Conservation (phyloP, 1,140 invertebrate genomes). For the Penaeus vannamei region DNA sequence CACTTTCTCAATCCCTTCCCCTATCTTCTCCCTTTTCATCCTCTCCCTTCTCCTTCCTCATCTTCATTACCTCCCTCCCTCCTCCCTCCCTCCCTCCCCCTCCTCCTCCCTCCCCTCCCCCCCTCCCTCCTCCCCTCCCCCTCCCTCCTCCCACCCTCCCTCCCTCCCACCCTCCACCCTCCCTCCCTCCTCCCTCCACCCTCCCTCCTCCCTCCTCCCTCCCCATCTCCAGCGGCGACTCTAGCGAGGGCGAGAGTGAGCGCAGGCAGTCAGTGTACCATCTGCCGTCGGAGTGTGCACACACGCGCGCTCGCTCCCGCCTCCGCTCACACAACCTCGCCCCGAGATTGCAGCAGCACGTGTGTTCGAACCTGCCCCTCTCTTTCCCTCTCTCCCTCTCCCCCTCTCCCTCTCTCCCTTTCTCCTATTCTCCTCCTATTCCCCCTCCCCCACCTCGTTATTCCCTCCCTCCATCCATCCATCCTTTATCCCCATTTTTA, state of each 20-base stretch:
- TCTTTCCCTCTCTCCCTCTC: not conserved
- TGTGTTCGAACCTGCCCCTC: not conserved
- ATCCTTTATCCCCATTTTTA: too few relatives aligned
- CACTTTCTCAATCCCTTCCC: not conserved
- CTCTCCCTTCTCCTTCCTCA: not conserved
- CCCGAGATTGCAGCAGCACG: not conserved
- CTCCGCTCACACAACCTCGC: not conserved
- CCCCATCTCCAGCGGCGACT: not conserved
- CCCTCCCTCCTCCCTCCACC: not conserved
- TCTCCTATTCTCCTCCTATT: conserved; percentile 25
- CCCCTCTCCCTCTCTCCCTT: not conserved
- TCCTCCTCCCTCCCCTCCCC: too few relatives aligned
- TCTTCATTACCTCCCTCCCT: not conserved
- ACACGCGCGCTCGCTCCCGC: not conserved
- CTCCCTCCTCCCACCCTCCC: not conserved
- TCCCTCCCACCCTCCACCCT: not conserved
- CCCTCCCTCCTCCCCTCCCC: not conserved
- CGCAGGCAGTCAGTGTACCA: too few relatives aligned
- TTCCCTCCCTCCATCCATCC: not conserved
- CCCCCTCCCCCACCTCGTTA: conserved; percentile 25
- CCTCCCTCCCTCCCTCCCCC: too few relatives aligned
- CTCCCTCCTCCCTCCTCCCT: not conserved
- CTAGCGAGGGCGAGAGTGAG: too few relatives aligned
- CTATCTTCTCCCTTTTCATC: not conserved
- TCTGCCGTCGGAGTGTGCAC: too few relatives aligned